A percentile compares a stretch with the other conserved stretches of the same genome.
phyloP scores from a whole-genome alignment of 2,797 vertebrate species.

The Malurus leucopterus region DNA sequence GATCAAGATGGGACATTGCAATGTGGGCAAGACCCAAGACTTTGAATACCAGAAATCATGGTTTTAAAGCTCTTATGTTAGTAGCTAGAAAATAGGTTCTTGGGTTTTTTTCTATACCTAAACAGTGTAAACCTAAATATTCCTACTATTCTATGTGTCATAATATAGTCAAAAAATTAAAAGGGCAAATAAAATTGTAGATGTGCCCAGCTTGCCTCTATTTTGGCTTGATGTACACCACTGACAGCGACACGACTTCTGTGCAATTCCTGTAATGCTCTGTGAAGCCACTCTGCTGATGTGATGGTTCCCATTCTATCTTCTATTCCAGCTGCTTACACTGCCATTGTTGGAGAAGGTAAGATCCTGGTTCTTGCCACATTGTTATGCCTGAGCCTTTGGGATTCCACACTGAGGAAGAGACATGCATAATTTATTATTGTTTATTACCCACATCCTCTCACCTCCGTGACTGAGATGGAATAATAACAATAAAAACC shows the following conservation, averaged over 20 bases:
- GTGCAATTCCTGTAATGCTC: not conserved
- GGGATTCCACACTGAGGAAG: fast-evolving
- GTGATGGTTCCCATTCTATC: not conserved
- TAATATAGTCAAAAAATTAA: not conserved
- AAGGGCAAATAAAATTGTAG: not conserved
- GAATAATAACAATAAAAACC: not conserved
- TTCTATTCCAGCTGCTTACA: not conserved
- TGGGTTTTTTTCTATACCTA: not conserved
- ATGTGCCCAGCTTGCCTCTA: not conserved
- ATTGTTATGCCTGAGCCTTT: not conserved
- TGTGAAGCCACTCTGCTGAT: not conserved
- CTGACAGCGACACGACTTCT: not conserved
- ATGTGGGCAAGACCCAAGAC: not conserved
- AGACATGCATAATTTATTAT: not conserved
- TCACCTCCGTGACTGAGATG: not conserved
- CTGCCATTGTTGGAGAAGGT: not conserved
- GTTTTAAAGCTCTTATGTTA: not conserved
- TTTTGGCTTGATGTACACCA: not conserved
- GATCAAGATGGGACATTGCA: not conserved
- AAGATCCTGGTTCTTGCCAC: not conserved
- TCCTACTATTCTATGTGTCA: not conserved
- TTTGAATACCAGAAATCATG: not conserved
- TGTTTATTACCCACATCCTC: not conserved
- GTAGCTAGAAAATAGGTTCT: not conserved
- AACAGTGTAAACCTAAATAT: fast-evolving